Evolutionary conservation across 2,888 invertebrate genomes (phyloP), one percentile per base, ranked within the genome.

Genomic region (Penaeus monodon): DNA sequence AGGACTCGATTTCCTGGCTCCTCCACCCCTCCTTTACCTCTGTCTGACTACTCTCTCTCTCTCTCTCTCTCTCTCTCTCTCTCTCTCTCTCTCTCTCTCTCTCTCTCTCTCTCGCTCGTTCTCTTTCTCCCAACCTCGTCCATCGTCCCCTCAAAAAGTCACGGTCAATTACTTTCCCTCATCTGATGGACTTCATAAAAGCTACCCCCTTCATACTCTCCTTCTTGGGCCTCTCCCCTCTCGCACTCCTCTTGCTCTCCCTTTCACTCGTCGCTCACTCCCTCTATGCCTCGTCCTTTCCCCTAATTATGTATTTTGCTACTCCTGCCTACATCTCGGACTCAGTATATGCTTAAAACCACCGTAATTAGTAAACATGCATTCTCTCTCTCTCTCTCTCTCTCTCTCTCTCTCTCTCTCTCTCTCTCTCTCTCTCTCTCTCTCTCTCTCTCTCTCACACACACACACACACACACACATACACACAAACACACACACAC

Each of bases 51-150:
- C 4, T 22, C 17, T 29, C 68, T 22, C 70, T 29, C 70, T 29
- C 29, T 29, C n/a, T 29, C 29, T 29, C 29, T 29, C 70, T 29
- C 70, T 70, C 70, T 29, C 70, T 70, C 29, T 22, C 70, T 29
- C 70, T 29, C 29, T 29, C n/a, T 29, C 29, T 29, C 29, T 29
- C 70, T 29, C 70, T 70, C 70, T 29, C 70, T 29, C 27, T 29
- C 29, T 20, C 70, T 20, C 29, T 20, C 70, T n/a, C 70, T 29
- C 70, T 70, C 29, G 10, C 70, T 17, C 70, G 10, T 14, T 70
- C 70, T 70, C 70, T 70, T 22, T 70, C 29, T 70, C 70, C 24
- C 70, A 3, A 22, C 70, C 70, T 70, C 70, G 68, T 66, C 66
- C 66, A 24, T 66, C 66, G 27, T 68, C 68, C 27, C 68, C 27